Evolutionary conservation across 1,140 invertebrate genomes (phyloP), one percentile per base, ranked within the genome.

Genomic region (Brachionus paranguensis): DNA sequence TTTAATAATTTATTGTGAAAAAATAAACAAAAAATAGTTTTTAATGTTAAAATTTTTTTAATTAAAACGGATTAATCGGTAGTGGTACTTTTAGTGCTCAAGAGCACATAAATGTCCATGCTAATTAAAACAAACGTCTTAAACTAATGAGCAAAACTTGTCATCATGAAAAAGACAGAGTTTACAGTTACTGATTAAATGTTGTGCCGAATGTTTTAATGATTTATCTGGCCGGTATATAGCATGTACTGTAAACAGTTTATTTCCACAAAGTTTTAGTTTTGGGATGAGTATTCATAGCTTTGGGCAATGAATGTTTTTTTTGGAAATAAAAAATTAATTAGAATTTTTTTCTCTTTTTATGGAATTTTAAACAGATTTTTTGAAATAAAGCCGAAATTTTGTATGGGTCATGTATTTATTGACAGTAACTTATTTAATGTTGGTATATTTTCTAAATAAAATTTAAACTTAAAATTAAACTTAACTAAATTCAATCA

Each of bases 141-240:
- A 70, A 70, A 41, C 33, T 68, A 68, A 68, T 33, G 64, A 68
- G 64, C 64, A 11, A 8, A 12, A 12, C 37, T 29, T 29, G 17
- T 10, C 5, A 64, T 20, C n/a, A 64, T 12, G n/a, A 64, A 68
- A 70, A 8, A n/a, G 20, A 37, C 29, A 72, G 45, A 33, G 29
- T 72, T 72, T 72, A 72, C 45, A 37, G 68, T 72, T 72, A 33
- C 41, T 72, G 68, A 72, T 72, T 72, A 72, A 72, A 37, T 72
- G 20, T 72, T 72, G 12, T 29, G 29, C 64, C 20, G 64, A 68
- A 27, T 29, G 2, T 68, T 68, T 68, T 29, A 68, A 17, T 11
- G 17, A 17, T 47, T 47, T 47, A 17, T 12, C 3, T 50, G 1
- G 1, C 47, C 65, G 65, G 14, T 41, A 41, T 1, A 41, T 41